Evolutionary conservation across 2,797 vertebrate species (phyloP).

Genomic region (Sebastes glaucus): DNA sequence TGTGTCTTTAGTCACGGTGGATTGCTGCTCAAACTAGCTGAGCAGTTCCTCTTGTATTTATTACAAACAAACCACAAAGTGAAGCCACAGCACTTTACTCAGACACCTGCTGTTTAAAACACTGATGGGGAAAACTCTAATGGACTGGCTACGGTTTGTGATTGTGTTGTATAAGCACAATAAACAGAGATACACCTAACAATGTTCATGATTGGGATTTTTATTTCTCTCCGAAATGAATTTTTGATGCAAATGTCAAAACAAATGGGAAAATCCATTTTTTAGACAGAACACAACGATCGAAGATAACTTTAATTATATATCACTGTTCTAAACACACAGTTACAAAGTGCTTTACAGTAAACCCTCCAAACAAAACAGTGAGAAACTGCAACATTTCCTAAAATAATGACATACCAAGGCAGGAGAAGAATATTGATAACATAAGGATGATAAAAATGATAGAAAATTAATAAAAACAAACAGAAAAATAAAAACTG

Average conservation of each 20-base stretch:
- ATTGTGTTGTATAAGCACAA: neutral
- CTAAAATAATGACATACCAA: no score
- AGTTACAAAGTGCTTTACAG: neutral
- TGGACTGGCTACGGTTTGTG: neutral
- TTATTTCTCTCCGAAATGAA: neutral
- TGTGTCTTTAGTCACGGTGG: neutral
- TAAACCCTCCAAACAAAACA: neutral
- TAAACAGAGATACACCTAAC: neutral
- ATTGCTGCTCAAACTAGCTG: neutral
- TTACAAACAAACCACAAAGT: neutral
- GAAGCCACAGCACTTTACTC: neutral
- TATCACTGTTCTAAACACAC: neutral
- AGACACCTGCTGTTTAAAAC: neutral
- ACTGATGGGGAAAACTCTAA: neutral
- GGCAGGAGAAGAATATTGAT: neutral
- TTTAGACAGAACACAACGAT: neutral
- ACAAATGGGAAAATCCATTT: neutral
- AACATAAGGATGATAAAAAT: neutral
- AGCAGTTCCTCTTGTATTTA: neutral
- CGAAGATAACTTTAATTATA: neutral
- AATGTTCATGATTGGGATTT: neutral
- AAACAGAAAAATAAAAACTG: neutral
- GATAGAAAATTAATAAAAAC: neutral
- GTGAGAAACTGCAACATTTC: neutral
- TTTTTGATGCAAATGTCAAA: neutral